Base-by-base conservation (phyloP, 2,113 vertebrate genomes). In the Prietella phreatophila region DNA sequence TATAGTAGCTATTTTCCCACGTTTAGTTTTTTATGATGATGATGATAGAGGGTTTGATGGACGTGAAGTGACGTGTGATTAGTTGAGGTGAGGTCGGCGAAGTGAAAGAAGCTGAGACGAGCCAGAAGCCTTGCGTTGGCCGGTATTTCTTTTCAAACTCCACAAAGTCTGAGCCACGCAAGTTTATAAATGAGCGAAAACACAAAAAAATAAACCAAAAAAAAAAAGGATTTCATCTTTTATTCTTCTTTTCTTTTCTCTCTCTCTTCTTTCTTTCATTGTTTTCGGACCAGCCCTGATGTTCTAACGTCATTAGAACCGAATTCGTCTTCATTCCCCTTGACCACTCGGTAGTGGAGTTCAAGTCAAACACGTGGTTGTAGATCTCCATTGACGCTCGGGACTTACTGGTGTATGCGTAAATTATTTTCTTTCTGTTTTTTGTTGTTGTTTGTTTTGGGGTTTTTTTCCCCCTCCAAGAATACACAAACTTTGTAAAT, bases 81-180 rank as follows among this genome's bases (percentile, higher is more conserved):
- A 58, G 27, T 0, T 33, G 53, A 81, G 17, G 7, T 11, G 79
- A 82, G 56, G 80, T 39, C 91, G 91, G 85, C 88, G 87, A 83
- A 84, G 42, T 82, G 56, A 79, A 75, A 86, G 22, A 27, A 82
- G 33, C 30, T 30, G 42, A 90, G 86, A 75, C 58, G 4, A 56
- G 11, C 3, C 56, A 42, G 20, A 82, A 87, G 71, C 80, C 90
- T 88, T 87, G 91, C 78, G 78, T 92, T 91, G 92, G 89, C 92
- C 92, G 88, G 89, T 94, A 93, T 95, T 95, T 95, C 94, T 47
- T 47, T 96, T 95, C 93, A 89, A 93, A 93, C 84, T 75, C 42
- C 42, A 47, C 42, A 47, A 85, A 11, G 61, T n/a, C 61, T n/a
- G 61, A 3, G 4, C 86, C 87, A 2, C 67, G 50, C 90, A 85